Base-by-base conservation (phyloP, 1,140 invertebrate genomes). In the Tyrophagus putrescentiae region DNA sequence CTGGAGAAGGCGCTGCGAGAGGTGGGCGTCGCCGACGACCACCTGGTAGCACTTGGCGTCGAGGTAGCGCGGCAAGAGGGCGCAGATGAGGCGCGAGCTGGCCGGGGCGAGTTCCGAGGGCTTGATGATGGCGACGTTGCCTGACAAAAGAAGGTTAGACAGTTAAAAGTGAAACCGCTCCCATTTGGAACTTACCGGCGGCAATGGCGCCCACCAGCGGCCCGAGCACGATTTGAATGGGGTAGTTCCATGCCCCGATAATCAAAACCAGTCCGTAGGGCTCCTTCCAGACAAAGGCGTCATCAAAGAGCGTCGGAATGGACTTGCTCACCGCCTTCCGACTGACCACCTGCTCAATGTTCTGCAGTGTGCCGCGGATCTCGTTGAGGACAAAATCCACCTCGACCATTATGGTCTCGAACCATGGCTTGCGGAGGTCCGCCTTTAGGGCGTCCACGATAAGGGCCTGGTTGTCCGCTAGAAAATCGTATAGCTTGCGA, bases 1-100 rank as follows among this genome's bases (percentile, higher is more conserved):
- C 64, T 88, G 84, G 9, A 98, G 74, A 5, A 98, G 69, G 67
- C 84, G 82, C 5, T 83, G 84, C 0, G 89, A 94, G 74, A 92
- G 89, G 31, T 78, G 68, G 4, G 88, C 74, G 36, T 86, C 92
- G 63, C 78, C 75, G 6, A 80, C 67, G 18, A 80, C 73, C 33
- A 74, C 70, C 18, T 76, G 71, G 65, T 73, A 78, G 16, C 78
- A 74, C 74, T 78, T 52, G 11, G 28, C 56, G 62, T 80, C 75
- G 41, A 80, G 62, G 66, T 77, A 77, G 52, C 75, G 70, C 2
- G 75, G 72, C n/a, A 79, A 61, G 4, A 77, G 59, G 48, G 75
- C 62, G 23, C 71, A 69, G 9, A 80, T 58, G 4, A 74, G 60
- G 27, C 67, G 57, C 0, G 76, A 70, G 21, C 72, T 72, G 28